A percentile compares a stretch with the other conserved stretches of the same genome.
phyloP scores from a whole-genome alignment of 2,797 vertebrate genomes.

The Macropus fuliginosus region DNA sequence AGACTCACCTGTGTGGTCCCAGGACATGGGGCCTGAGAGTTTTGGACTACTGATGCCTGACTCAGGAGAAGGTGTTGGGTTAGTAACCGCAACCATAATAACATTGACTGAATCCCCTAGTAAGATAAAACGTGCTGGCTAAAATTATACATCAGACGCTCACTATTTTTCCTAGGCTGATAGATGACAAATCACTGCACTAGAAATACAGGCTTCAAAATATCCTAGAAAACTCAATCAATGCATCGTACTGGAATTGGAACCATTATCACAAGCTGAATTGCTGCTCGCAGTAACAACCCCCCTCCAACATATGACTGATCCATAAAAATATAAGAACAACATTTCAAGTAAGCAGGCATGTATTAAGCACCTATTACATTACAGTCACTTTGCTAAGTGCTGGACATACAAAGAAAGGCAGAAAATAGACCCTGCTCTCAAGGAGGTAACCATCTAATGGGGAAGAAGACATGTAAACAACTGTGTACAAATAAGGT shows the following conservation, averaged over 20 bases:
- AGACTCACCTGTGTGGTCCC: background rate
- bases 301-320: background rate
- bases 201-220: background rate
- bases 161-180: background rate
- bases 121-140: background rate
- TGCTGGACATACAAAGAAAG: background rate
- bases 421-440: background rate
- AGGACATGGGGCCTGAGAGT: background rate
- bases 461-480: background rate
- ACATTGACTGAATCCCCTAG: background rate
- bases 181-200: background rate
- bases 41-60: background rate
- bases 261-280: background rate
- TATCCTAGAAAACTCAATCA: background rate
- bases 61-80: background rate
- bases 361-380: background rate
- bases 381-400: background rate
- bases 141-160: background rate
- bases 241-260: background rate
- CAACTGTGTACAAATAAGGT: background rate
- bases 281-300: background rate
- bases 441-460: background rate
- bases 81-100: background rate
- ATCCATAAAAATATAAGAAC: background rate
- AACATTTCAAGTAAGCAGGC: background rate